Evolutionary conservation across 2,888 invertebrate genomes (phyloP), one percentile per base, ranked within the genome.

Genomic region (Drosophila siamana): DNA sequence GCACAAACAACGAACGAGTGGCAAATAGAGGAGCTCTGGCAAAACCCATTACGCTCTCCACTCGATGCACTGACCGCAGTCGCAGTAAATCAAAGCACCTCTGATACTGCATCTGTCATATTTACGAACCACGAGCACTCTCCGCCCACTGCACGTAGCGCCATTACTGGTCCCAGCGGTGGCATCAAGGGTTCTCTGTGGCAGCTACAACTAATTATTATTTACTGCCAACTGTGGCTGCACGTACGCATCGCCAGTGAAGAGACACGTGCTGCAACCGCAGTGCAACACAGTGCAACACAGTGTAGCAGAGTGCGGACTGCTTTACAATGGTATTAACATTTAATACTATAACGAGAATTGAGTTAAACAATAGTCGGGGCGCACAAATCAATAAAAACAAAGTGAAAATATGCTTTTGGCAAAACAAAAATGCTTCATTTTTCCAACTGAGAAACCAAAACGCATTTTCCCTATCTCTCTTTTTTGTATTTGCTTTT

Each of bases 401-500:
- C 36, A 38, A 50, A 24, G 16, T 16, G 22, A n/a, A n/a, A 13
- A 52, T 44, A 44, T 44, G 51, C 16, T 38, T 24, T 36, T 38
- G 15, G 0, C 2, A 9, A 13, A 54, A 41, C 6, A 19, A 54
- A 41, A 38, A 48, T 19, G 9, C 2, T 41, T 28, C 19, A 44
- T 48, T 40, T 57, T 9, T 2, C 9, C 28, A 26, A 19, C 11
- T 16, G 36, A 54, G 52, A 44, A 13, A 44, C 4, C 15, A 33
- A 46, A 55, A 55, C 22, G 8, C 19, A 43, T 47, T 30, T 65
- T 24, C 16, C 22, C 6, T 51, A 38, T 26, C 26, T 5, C 24
- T 24, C 24, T 24, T 6, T 5, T 6, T 59, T 43, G 16, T 69
- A 67, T 76, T 74, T 75, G 48, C 52, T 47, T 69, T 78, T 78